Conservation (phyloP, 2,797 vertebrate genomes). For the Thamnophis elegans region DNA sequence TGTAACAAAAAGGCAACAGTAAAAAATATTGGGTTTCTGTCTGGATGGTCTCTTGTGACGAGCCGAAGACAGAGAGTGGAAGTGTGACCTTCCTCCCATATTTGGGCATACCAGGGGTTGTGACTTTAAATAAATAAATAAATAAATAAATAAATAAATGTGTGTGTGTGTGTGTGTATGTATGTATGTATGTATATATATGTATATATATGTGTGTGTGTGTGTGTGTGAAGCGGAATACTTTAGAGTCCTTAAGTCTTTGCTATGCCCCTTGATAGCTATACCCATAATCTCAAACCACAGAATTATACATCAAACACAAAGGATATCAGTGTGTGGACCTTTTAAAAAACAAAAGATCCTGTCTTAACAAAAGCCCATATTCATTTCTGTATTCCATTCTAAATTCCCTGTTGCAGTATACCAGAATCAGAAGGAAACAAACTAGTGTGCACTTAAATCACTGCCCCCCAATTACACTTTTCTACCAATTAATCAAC, state of each 20-base stretch:
- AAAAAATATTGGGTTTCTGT: too few relatives aligned
- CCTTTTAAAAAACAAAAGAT: neutral
- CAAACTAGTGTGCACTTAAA: neutral
- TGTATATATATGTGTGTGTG: too few relatives aligned
- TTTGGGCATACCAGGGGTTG: too few relatives aligned
- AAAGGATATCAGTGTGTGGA: neutral
- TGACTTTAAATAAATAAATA: too few relatives aligned
- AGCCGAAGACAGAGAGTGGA: too few relatives aligned
- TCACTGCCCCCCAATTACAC: neutral
- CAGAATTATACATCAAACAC: neutral
- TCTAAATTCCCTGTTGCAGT: neutral
- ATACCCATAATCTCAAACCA: neutral
- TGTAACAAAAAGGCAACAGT: too few relatives aligned
- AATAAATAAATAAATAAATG: too few relatives aligned
- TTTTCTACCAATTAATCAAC: slow-evolving; percentile 6
- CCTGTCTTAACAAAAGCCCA: neutral
- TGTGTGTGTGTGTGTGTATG: too few relatives aligned
- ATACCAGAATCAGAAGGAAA: neutral
- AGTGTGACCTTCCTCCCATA: too few relatives aligned
- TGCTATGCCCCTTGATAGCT: neutral
- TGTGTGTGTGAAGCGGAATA: too few relatives aligned
- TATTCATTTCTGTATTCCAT: neutral
- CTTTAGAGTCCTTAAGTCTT: neutral
- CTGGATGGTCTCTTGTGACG: too few relatives aligned
- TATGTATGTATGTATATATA: too few relatives aligned